Percentiles rank a stretch among this genome's conserved stretches.
Conservation (phyloP, 30 jellyfish, hydroid and myxozoan genomes). For the Hydractinia symbiolongicarpus region DNA sequence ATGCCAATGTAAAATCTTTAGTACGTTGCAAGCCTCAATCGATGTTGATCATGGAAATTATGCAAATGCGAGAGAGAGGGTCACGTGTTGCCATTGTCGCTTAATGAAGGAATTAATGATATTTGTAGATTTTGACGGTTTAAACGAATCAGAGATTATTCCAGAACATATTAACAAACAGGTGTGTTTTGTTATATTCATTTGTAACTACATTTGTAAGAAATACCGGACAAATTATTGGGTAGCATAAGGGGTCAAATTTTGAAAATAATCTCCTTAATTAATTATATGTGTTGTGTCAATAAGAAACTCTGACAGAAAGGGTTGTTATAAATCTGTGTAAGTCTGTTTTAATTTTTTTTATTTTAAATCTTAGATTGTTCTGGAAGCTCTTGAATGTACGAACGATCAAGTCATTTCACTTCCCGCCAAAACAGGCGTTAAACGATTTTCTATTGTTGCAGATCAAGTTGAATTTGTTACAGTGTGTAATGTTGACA, state of each 20-base stretch:
- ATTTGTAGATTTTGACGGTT: neutral
- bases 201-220: too few species aligned
- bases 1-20: too few species aligned
- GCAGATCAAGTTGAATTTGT: neutral
- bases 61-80: neutral
- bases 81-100: neutral
- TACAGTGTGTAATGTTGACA: neutral
- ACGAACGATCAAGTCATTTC: neutral
- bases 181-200: neutral
- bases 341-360: neutral
- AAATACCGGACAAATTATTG: too few species aligned
- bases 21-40: neutral
- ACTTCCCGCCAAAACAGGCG: neutral
- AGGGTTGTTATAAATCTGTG: neutral
- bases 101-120: neutral
- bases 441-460: neutral
- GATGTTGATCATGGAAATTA: neutral
- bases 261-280: neutral
- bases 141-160: neutral
- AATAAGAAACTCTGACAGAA: neutral
- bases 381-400: neutral
- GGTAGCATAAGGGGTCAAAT: too few species aligned
- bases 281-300: neutral
- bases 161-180: neutral
- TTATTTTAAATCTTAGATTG: neutral